Percentiles rank a stretch among this genome's conserved stretches.
These are phyloP conservation scores for Sycophaga agraensis DNA, from an alignment of 1,140 invertebrate species.

Conservation along the genomic window DNA sequence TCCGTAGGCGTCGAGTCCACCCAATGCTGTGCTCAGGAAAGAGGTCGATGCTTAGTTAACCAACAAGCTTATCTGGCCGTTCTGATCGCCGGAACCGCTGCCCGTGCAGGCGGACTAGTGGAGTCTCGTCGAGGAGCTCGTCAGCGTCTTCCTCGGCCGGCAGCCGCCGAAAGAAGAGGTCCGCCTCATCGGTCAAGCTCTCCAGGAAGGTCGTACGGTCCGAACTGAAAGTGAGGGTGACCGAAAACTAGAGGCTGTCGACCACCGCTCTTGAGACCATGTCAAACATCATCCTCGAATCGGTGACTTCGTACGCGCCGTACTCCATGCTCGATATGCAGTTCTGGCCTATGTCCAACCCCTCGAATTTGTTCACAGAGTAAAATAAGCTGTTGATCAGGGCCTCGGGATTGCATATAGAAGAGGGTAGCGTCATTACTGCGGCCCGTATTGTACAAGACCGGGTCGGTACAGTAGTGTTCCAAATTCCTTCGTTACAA, in stretches of 20 bases:
- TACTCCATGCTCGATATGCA: conserved; percentile 64
- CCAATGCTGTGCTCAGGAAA: conserved; percentile 68
- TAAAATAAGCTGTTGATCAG: no score
- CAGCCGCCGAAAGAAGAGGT: conserved; percentile 71
- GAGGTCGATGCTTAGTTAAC: conserved; percentile 67
- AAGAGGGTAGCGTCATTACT: no score
- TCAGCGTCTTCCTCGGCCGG: conserved; percentile 64
- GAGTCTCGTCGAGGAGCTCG: conserved; percentile 62
- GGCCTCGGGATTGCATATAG: no score
- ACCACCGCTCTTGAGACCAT: conserved; percentile 72
- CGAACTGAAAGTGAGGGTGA: conserved; percentile 75
- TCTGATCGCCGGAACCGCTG: conserved; percentile 61
- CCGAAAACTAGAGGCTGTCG: conserved; percentile 79
- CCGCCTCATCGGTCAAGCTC: conserved; percentile 71
- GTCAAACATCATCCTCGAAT: conserved; percentile 79
- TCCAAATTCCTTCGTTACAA: no score
- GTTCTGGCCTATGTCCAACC: no score
- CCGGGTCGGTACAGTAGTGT: no score
- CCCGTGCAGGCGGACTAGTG: conserved; percentile 54
- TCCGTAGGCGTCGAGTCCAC: conserved; percentile 49
- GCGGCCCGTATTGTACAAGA: no score
- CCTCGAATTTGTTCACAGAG: no score
- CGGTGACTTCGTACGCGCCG: conserved; percentile 68
- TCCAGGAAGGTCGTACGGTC: conserved; percentile 71
- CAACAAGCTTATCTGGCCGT: conserved; percentile 64